phyloP scores from a whole-genome alignment of 1,140 invertebrate species.

The Pseudomyrmex cubaensis region DNA sequence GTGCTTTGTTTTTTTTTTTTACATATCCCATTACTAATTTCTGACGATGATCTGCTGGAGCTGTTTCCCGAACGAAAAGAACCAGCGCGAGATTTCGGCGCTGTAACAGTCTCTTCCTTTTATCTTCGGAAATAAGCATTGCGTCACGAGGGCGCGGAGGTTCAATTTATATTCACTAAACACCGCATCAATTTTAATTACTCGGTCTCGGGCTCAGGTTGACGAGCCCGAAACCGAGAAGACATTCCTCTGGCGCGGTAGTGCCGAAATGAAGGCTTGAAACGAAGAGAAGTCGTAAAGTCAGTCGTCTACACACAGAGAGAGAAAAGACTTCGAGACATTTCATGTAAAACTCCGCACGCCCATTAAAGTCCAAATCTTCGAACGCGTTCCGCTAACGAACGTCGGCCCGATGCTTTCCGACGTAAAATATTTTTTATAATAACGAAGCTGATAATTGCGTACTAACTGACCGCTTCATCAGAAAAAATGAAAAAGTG shows the following conservation, averaged over 20 bases:
- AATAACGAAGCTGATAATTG: slow-evolving; percentile 71
- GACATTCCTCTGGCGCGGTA: slow-evolving; percentile 61
- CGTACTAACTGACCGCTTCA: slow-evolving; percentile 36
- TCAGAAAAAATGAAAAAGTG: slow-evolving; percentile 26
- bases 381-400: slow-evolving; percentile 70
- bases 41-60: background rate
- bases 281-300: slow-evolving; percentile 70
- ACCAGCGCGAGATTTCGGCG: background rate
- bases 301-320: slow-evolving; percentile 36
- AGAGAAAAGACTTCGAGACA: slow-evolving; percentile 32
- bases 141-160: slow-evolving; percentile 10
- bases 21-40: background rate
- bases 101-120: background rate
- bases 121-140: slow-evolving; percentile 28
- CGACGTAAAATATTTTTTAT: slow-evolving; percentile 69
- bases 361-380: slow-evolving; percentile 72
- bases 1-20: too few species aligned
- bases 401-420: slow-evolving; percentile 67
- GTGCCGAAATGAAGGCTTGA: slow-evolving; percentile 63
- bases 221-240: slow-evolving; percentile 51
- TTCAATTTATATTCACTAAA: slow-evolving; percentile 49
- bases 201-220: slow-evolving; percentile 53
- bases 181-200: slow-evolving; percentile 72
- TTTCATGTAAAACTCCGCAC: slow-evolving; percentile 68
- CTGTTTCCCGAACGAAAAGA: background rate